Evolutionary conservation across 1,140 invertebrate species (phyloP).

Genomic region (Apis dorsata): DNA sequence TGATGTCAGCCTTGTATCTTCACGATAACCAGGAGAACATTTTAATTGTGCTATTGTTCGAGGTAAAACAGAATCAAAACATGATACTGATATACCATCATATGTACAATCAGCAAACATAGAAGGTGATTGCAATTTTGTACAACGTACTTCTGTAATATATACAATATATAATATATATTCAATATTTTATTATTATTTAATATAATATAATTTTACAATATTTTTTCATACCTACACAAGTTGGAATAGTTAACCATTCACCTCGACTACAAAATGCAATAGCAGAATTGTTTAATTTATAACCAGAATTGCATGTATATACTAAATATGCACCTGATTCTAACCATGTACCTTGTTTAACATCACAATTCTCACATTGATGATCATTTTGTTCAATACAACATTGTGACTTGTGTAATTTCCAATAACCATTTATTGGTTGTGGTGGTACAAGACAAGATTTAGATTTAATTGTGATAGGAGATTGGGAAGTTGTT

Average conservation of each 20-base stretch:
- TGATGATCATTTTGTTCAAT: not conserved
- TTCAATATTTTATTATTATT: not conserved
- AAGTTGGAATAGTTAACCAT: slow-evolving; percentile 71
- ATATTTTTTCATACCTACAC: slow-evolving; percentile 64
- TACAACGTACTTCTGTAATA: slow-evolving; percentile 72
- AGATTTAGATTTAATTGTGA: not conserved
- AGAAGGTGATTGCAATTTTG: slow-evolving; percentile 62
- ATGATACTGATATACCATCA: slow-evolving; percentile 57
- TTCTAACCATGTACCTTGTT: slow-evolving; percentile 42
- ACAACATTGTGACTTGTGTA: slow-evolving; percentile 66
- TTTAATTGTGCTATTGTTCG: slow-evolving; percentile 63
- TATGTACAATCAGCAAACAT: slow-evolving; percentile 60
- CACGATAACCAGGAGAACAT: slow-evolving; percentile 70
- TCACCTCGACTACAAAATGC: slow-evolving; percentile 70
- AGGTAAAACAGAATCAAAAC: slow-evolving; percentile 60
- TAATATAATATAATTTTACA: not conserved
- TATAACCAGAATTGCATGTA: slow-evolving; percentile 69
- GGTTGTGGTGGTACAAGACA: slow-evolving; percentile 71
- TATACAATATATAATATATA: slow-evolving; percentile 13
- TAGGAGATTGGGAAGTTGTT: not conserved
- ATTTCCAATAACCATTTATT: slow-evolving; percentile 68
- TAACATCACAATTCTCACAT: slow-evolving; percentile 57
- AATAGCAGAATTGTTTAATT: slow-evolving; percentile 54
- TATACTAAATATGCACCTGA: slow-evolving; percentile 71
- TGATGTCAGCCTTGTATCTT: slow-evolving; percentile 46